These are phyloP conservation scores for Malacosoma neustria DNA, from an alignment of 2,888 invertebrate genomes.

Conservation along the genomic window DNA sequence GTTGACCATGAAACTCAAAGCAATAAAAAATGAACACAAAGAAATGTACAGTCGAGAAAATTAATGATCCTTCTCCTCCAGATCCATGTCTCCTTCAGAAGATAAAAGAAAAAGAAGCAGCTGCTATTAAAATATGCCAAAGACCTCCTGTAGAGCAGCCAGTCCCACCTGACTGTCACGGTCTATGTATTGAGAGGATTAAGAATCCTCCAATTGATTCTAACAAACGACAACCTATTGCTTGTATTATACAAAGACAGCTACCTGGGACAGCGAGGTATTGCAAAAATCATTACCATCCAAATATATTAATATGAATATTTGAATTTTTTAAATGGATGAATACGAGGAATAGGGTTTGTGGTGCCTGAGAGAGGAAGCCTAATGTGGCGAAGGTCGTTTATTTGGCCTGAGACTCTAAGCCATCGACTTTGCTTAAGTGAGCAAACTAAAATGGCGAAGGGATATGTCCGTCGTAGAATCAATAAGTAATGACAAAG, in stretches of 20 bases:
- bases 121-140: constrained; percentile 38
- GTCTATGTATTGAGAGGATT: constrained; percentile 41
- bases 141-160: constrained; percentile 24
- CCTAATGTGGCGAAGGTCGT: no score
- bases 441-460: no score
- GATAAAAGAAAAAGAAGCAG: constrained; percentile 26
- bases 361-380: no score
- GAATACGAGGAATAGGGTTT: no score
- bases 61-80: constrained; percentile 28
- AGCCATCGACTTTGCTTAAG: no score
- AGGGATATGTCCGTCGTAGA: no score
- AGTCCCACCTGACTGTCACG: constrained; percentile 26
- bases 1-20: not conserved
- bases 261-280: constrained; percentile 22
- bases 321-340: no score
- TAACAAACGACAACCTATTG: constrained; percentile 13
- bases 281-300: no score
- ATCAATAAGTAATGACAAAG: no score
- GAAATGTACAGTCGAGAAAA: constrained; percentile 29
- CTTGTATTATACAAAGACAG: constrained; percentile 30
- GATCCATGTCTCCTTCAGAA: constrained; percentile 32
- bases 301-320: no score
- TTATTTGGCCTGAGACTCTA: no score
- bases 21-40: constrained; percentile 31
- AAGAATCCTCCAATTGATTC: constrained; percentile 32